Conservation (phyloP, 2,888 invertebrate species). For the Macrosiphum euphorbiae region DNA sequence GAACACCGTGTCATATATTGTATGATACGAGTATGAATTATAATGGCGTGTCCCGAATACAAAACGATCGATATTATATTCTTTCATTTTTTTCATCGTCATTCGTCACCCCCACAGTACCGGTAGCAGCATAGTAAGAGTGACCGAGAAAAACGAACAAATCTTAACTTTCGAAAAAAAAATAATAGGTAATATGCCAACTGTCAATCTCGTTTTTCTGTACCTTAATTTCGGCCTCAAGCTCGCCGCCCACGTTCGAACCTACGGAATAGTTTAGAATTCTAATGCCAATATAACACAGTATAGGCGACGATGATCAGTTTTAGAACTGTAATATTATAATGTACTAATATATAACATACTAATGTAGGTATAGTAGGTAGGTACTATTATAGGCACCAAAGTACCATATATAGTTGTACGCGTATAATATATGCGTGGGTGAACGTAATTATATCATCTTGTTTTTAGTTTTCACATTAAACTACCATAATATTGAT, state of each 20-base stretch:
- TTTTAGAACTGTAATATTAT: neutral
- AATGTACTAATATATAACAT: neutral
- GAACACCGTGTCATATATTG: neutral
- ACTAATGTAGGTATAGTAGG: neutral
- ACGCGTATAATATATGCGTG: neutral
- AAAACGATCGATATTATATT: neutral
- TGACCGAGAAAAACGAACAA: neutral
- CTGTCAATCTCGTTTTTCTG: constrained; percentile 40
- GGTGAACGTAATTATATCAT: neutral
- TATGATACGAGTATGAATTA: neutral
- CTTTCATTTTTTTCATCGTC: neutral
- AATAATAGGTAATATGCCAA: constrained; percentile 24
- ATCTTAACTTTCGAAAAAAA: constrained; percentile 37
- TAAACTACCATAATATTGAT: neutral
- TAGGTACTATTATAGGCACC: neutral
- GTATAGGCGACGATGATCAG: neutral
- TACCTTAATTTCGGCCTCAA: constrained; percentile 8
- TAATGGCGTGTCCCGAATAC: neutral
- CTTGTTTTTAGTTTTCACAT: neutral
- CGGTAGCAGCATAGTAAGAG: neutral
- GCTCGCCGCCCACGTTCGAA: neutral
- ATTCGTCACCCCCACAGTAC: neutral
- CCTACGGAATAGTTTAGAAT: neutral
- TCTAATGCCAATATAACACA: neutral
- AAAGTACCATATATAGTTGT: neutral